Base-by-base conservation (phyloP, 2,797 vertebrate species). In the Tapera naevia region DNA sequence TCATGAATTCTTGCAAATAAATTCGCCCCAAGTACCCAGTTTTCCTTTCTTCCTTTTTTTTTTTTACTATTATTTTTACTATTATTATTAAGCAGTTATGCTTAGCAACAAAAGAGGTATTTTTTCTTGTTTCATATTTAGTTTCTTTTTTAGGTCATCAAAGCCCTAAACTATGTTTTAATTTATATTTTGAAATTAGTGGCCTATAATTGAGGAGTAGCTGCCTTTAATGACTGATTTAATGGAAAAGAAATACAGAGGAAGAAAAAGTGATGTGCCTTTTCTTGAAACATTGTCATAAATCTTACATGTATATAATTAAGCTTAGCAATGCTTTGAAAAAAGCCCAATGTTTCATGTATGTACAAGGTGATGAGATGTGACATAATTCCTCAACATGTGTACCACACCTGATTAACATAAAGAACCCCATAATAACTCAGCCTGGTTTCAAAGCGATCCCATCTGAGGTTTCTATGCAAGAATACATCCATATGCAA, bases 381-480 rank as follows among this genome's bases (percentile, higher is more conserved):
- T 80, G 91, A 93, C 87, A 80, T 95, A 97, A 95, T 97, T 97
- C 92, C 84, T 87, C 79, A 95, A 83, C 91, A 97, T 94, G 32
- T 97, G 95, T 96, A 90, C 70, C 89, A 90, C 95, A 96, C 62
- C 39, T 97, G 96, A 97, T 97, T 93, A 96, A 82, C 57, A 39
- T 86, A 53, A 32, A 85, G 33, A 80, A n/a, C 33, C 30, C 27
- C 37, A 18, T 76, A 86, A 80, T 81, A 88, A 81, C 80, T 94
- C 75, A 91, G 62, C 69, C 79, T 53, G 57, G 43, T 85, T 85
- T 96, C 78, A 61, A 93, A 94, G 89, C 8, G 0, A 72, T 80
- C 76, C 94, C 66, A 45, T 94, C 75, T 97, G 94, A 91, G 76
- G 27, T 84, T 96, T 86, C 72, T 62, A 6, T 71, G 65, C 9